phyloP scores from a whole-genome alignment of 2,797 vertebrate species.

The Propithecus deckenii region DNA sequence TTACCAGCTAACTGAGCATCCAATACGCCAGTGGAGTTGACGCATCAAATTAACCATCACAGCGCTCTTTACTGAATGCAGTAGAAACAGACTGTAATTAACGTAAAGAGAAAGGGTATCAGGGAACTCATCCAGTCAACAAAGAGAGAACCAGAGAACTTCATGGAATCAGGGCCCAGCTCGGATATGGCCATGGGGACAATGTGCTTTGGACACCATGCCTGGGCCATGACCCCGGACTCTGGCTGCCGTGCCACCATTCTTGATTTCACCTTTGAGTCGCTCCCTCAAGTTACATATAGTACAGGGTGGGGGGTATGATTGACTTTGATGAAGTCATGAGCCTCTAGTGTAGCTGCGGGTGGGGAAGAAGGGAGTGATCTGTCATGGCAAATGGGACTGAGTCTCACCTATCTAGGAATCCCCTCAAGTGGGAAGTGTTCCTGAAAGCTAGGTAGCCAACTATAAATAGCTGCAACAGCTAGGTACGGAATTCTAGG shows the following conservation, averaged over 20 bases:
- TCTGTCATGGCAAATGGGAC: not conserved
- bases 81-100: not conserved
- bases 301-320: not conserved
- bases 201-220: not conserved
- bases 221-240: no score
- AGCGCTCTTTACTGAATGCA: not conserved
- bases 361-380: not conserved
- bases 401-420: not conserved
- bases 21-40: not conserved
- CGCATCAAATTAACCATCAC: no score
- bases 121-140: not conserved
- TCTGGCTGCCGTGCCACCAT: not conserved
- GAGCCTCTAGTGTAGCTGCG: not conserved
- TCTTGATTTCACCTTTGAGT: not conserved
- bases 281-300: not conserved
- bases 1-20: not conserved
- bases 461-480: no score
- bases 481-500: not conserved
- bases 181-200: not conserved
- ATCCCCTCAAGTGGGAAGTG: not conserved
- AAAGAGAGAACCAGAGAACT: not conserved
- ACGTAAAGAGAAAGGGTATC: not conserved
- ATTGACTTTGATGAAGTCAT: not conserved
- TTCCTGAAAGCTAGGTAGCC: not conserved
- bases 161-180: not conserved